These are phyloP conservation scores for Ciconia boyciana DNA, from an alignment of 2,113 vertebrate species.

Conservation along the genomic window DNA sequence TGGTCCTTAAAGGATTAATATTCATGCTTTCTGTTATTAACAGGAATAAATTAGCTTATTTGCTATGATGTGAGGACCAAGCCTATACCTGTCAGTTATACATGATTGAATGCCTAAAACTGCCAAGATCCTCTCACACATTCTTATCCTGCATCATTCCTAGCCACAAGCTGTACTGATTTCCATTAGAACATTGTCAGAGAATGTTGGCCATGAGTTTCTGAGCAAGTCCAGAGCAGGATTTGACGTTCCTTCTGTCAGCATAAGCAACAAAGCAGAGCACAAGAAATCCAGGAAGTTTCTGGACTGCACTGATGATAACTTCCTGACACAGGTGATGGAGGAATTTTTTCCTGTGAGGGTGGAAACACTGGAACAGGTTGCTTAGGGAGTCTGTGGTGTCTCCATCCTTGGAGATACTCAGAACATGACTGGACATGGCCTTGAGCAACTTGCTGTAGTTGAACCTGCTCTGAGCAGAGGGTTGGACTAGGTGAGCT, in stretches of 20 bases:
- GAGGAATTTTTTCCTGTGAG: not conserved
- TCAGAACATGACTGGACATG: not conserved
- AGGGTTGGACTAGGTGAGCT: not conserved
- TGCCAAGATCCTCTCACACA: not conserved
- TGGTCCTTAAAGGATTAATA: not conserved
- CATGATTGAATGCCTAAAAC: not conserved
- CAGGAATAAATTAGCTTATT: not conserved
- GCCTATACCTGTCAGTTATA: not conserved
- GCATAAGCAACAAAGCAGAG: not conserved
- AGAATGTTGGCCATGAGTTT: not conserved
- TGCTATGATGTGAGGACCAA: not conserved
- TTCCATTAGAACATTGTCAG: not conserved
- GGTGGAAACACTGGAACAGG: not conserved
- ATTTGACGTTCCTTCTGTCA: not conserved
- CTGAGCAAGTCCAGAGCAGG: not conserved
- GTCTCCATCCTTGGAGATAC: not conserved
- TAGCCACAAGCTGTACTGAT: not conserved
- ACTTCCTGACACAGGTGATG: not conserved
- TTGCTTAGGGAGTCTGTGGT: not conserved
- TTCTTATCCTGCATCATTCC: not conserved
- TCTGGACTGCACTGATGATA: not conserved
- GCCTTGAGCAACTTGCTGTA: not conserved
- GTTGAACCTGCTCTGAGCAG: not conserved
- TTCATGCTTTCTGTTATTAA: not conserved
- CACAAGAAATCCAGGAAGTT: not conserved